A percentile compares a stretch with the other conserved stretches of the same genome.
Evolutionary conservation across 2,888 invertebrate species (phyloP).

Genomic region (Eupeodes luniger): DNA sequence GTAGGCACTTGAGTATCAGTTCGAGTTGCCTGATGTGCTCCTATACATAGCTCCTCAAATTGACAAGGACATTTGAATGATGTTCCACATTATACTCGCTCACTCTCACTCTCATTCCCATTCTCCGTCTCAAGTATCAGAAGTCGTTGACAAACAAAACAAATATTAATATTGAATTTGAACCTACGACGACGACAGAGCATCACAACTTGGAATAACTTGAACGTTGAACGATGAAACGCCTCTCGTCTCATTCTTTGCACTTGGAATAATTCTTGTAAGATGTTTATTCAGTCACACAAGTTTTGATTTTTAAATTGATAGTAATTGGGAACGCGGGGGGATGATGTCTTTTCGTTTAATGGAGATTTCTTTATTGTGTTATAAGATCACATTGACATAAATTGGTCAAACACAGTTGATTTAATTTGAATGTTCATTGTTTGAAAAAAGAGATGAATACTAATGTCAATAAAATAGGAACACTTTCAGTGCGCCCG

Average conservation of each 20-base stretch:
- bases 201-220: conserved; percentile 26
- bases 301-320: conserved; percentile 58
- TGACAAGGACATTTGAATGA: conserved; percentile 56
- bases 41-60: neutral
- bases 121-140: conserved; percentile 44
- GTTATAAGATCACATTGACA: conserved; percentile 53
- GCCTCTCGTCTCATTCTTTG: conserved; percentile 3
- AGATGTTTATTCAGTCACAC: conserved; percentile 64
- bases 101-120: neutral
- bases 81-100: conserved; percentile 12
- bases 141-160: conserved; percentile 7
- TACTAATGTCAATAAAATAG: too few species aligned
- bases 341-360: neutral
- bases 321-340: conserved; percentile 43
- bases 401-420: conserved; percentile 46
- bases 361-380: conserved; percentile 40
- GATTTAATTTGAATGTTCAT: conserved; percentile 47
- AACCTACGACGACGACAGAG: neutral
- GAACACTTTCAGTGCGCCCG: too few species aligned
- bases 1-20: neutral
- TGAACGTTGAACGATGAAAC: conserved; percentile 16
- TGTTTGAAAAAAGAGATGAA: neutral
- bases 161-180: conserved; percentile 11
- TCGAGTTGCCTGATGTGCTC: neutral
- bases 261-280: conserved; percentile 6